phyloP scores from a whole-genome alignment of 2,888 invertebrate genomes.

The Ophion slaviceki region DNA sequence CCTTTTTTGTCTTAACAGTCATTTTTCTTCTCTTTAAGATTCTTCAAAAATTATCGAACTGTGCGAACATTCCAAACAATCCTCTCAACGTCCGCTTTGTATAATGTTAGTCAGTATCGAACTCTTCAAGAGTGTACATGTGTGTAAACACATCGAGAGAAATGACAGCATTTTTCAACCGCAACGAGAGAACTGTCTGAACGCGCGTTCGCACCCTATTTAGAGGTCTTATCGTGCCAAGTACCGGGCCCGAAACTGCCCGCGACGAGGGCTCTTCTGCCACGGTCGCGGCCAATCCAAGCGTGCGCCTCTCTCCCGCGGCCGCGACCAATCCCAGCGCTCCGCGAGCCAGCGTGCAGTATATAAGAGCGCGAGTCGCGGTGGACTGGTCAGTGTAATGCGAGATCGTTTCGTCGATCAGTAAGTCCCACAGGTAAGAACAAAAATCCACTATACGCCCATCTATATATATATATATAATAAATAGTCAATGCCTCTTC shows the following conservation, averaged over 20 bases:
- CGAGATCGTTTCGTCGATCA: neutral
- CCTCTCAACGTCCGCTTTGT: conserved; percentile 20
- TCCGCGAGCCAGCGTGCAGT: neutral
- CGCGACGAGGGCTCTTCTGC: neutral
- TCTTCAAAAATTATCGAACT: conserved; percentile 56
- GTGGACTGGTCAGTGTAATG: neutral
- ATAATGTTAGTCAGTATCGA: conserved; percentile 30
- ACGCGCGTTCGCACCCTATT: neutral
- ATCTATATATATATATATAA: neutral
- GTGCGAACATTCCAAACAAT: conserved; percentile 35
- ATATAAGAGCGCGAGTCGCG: neutral
- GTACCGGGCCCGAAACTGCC: neutral
- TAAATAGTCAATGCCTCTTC: neutral
- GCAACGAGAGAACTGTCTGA: neutral
- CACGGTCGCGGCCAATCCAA: neutral
- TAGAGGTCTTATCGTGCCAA: neutral
- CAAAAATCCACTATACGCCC: neutral
- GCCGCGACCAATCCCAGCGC: neutral
- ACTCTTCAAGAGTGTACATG: conserved; percentile 8
- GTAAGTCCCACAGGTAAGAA: neutral
- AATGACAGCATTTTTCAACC: conserved; percentile 1
- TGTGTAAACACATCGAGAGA: conserved; percentile 16
- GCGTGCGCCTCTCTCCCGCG: neutral
- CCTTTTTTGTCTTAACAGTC: conserved; percentile 8
- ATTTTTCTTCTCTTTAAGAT: conserved; percentile 24